A percentile compares a stretch with the other conserved stretches of the same genome.
Conservation (phyloP, 2,113 vertebrate species). For the Equus przewalskii region DNA sequence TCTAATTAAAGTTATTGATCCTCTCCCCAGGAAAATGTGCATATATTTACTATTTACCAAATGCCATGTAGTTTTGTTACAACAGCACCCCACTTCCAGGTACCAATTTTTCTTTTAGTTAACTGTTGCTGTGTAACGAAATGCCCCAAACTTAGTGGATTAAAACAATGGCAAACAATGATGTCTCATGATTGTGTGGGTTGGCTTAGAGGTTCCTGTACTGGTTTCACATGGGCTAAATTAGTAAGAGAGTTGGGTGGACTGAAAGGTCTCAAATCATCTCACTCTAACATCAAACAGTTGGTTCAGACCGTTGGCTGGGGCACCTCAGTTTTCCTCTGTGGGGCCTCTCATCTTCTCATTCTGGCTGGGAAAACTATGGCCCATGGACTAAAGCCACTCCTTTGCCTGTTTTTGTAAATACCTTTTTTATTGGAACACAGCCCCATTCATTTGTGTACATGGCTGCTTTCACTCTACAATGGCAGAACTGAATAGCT, state of each 20-base stretch:
- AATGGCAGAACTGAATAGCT: neutral
- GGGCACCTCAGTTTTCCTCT: neutral
- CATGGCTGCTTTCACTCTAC: neutral
- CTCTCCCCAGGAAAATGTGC: neutral
- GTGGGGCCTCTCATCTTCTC: neutral
- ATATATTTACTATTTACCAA: slow-evolving; percentile 36
- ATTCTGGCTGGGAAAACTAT: neutral
- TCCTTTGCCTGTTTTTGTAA: neutral
- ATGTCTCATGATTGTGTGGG: neutral
- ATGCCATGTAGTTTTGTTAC: neutral
- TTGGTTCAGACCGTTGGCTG: neutral
- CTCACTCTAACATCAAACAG: neutral
- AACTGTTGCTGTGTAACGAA: neutral
- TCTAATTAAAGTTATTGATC: slow-evolving; percentile 13
- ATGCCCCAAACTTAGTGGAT: neutral
- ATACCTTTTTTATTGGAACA: neutral
- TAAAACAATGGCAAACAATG: neutral
- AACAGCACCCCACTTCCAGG: neutral
- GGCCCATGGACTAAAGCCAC: neutral
- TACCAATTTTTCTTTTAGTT: neutral
- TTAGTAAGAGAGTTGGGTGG: neutral
- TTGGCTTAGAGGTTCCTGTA: neutral
- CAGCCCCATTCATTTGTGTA: neutral
- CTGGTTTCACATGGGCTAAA: neutral
- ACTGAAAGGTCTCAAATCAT: neutral